phyloP scores from a whole-genome alignment of 2,113 vertebrate genomes.

The Nycticebus coucang region DNA sequence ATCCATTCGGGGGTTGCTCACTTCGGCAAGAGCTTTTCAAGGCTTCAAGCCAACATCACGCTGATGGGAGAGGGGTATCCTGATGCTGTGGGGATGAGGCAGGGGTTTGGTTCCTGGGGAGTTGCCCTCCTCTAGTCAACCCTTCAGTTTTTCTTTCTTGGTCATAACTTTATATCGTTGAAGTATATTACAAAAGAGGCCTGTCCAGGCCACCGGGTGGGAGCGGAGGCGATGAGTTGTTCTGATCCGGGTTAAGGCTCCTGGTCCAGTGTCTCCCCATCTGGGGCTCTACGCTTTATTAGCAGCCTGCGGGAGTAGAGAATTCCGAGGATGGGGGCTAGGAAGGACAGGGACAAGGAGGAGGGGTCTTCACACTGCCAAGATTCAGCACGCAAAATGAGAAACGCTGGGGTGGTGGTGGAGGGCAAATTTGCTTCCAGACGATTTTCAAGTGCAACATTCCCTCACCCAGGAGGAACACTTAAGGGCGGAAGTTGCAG shows the following conservation, averaged over 20 bases:
- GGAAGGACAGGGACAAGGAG: not conserved
- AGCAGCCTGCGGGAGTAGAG: accelerated
- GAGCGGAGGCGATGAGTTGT: no score
- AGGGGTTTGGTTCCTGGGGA: not conserved
- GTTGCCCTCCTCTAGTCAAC: not conserved
- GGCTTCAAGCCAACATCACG: not conserved
- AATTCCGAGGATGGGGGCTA: not conserved
- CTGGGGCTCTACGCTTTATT: not conserved
- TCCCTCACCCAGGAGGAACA: not conserved
- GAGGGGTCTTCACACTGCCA: accelerated
- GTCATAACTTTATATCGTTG: not conserved
- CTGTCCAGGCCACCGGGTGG: accelerated
- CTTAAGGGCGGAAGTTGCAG: not conserved
- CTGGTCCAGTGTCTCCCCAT: not conserved
- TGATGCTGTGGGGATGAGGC: not conserved
- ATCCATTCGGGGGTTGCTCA: not conserved
- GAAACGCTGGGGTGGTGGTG: not conserved
- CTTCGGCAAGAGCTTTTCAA: not conserved
- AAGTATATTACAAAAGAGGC: not conserved
- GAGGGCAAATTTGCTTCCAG: not conserved
- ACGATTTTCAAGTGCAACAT: not conserved
- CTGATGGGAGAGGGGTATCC: not conserved
- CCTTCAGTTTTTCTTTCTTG: not conserved
- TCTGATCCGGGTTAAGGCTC: not conserved
- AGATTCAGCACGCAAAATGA: not conserved